Percentiles rank a stretch among this genome's conserved stretches.
Conservation (phyloP, 2,113 vertebrate genomes). For the Hemiscyllium ocellatum region DNA sequence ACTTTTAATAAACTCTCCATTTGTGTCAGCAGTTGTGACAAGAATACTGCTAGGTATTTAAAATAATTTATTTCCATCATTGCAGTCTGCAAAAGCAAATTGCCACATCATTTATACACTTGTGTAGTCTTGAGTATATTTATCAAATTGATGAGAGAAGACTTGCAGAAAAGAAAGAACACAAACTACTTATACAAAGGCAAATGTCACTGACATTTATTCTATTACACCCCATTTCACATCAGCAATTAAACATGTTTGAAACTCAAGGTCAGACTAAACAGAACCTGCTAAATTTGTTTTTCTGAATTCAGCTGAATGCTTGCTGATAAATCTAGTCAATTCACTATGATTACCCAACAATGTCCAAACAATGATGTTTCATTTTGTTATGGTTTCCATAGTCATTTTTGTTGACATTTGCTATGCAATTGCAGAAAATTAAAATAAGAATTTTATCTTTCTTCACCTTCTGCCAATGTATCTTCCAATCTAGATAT, state of each 20-base stretch:
- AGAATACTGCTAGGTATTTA: not conserved
- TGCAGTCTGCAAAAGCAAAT: not conserved
- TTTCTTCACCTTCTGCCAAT: not conserved
- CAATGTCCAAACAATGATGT: not conserved
- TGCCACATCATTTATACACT: not conserved
- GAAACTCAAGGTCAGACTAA: constrained; percentile 7
- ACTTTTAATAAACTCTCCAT: not conserved
- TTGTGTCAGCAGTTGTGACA: not conserved
- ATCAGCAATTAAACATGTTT: not conserved
- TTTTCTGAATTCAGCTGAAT: constrained; percentile 4
- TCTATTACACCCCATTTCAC: not conserved
- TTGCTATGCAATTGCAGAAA: not conserved
- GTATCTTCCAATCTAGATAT: not conserved
- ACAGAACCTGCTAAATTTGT: not conserved
- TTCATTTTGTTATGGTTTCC: not conserved
- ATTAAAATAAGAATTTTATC: constrained; percentile 2
- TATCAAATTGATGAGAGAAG: not conserved
- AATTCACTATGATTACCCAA: not conserved
- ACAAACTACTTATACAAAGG: not conserved
- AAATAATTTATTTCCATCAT: constrained; percentile 11
- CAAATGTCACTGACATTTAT: not conserved
- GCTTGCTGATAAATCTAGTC: not conserved
- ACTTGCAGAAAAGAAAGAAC: not conserved
- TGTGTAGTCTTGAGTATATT: not conserved
- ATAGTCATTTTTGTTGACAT: not conserved